Evolutionary conservation across 2,797 vertebrate species (phyloP).

Genomic region (Sebastes alutus): DNA sequence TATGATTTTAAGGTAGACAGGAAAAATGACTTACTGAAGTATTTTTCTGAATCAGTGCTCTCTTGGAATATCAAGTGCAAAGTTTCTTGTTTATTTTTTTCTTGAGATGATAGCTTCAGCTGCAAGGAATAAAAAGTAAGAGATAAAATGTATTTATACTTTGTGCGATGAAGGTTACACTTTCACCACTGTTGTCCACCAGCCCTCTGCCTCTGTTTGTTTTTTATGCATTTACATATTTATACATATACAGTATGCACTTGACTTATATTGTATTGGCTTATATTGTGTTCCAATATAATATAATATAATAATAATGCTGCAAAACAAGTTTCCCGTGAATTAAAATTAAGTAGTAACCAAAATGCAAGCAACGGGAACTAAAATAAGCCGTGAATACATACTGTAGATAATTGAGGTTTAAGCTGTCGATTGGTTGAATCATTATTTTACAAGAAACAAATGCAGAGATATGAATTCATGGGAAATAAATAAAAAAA

Average conservation of each 20-base stretch:
- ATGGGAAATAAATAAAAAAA: not conserved
- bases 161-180: not conserved
- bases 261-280: not conserved
- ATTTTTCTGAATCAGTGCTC: not conserved
- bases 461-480: not conserved
- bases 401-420: not conserved
- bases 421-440: not conserved
- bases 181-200: not conserved
- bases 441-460: not conserved
- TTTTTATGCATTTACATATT: not conserved
- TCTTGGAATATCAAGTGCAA: not conserved
- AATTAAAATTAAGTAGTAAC: not conserved
- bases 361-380: not conserved
- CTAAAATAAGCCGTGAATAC: not conserved
- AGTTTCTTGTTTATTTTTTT: not conserved
- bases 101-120: not conserved
- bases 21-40: not conserved
- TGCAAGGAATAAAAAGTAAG: not conserved
- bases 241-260: not conserved
- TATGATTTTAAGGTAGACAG: not conserved
- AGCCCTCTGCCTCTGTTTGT: not conserved
- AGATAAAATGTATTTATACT: not conserved
- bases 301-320: not conserved
- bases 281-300: not conserved
- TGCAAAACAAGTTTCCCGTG: not conserved